Base-by-base conservation (phyloP, 2,888 invertebrate genomes). In the Villa cingulata region DNA sequence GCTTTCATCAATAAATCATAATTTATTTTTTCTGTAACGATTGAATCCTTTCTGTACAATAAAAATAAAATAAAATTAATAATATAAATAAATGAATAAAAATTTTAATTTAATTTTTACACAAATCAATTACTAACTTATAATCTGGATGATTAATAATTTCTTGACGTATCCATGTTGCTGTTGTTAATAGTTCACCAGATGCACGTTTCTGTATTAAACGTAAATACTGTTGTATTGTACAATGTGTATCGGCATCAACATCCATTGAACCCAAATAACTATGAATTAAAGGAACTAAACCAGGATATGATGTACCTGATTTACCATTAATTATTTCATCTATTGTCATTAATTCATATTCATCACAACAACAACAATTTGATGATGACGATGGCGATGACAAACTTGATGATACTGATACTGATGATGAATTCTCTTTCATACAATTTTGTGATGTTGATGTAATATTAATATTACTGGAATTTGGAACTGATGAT, bases 211-310 rank as follows among this genome's bases (percentile, higher is more conserved):
- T 77, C 64, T 86, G 84, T 63, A 98, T 95, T 52, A 96, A 79
- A 62, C 86, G 88, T 54, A 98, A 77, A 72, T 98, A 98, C 71
- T 95, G 90, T 67, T 89, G 87, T 60, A 98, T 87, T 10, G 94
- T 92, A 72, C 97, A 97, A 67, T 91, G 88, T 37, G 96, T 97
- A 69, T 97, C 97, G 2, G 95, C 92, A 72, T 98, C 98, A 43
- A 96, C 88, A 67, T 98, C 96, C 81, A 96, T 90, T 51, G 86
- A 87, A 55, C 86, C 85, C 58, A 98, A 74, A 71, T 94, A 98
- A 59, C 86, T 89, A 65, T 91, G 86, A 52, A 98, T 91, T 57
- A 99, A 72, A 4, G 95, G 89, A 55, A 96, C 81, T 58, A 99
- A 74, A 0, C 98, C 98, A 20, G 95, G 94, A 72, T 97, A 99